Evolutionary conservation across 2,113 vertebrate genomes (phyloP), one percentile per base, ranked within the genome.

Genomic region (Varanus komodoensis): DNA sequence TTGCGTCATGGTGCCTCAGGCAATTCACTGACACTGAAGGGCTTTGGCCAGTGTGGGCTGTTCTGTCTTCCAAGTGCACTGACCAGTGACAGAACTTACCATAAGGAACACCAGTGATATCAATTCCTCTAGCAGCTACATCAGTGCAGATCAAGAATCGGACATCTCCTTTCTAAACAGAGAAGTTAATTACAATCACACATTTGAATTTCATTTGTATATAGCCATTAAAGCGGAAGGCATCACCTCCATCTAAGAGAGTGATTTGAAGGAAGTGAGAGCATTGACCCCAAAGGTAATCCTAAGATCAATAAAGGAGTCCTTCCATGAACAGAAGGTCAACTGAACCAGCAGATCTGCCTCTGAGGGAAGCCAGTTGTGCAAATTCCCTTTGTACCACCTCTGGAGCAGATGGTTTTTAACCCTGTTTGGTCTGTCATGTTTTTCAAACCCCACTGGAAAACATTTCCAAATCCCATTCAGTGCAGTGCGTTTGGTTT

Each of bases 91-190:
- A 81, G 9, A 14, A 80, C 94, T 98, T 96, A 99, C 99, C 99
- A 34, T 98, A 98, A 9, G 99, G 99, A 95, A 99, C 98, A 2
- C 99, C 99, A 0, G 94, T 98, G 94, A 99, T 98, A 92, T 99
- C 99, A 64, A 99, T 99, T 92, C 99, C 99, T 98, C 99, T 97
- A 88, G 99, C 99, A 82, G 99, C 99, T 23, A 99, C 99, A 78
- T 99, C 99, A 0, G 99, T 99, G 95, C 99, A 99, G 96, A 99
- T 98, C 97, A 99, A 86, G 92, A 98, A 98, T 91, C 97, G 97
- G 48, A 99, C 99, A 74, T 99, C 99, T 91, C 97, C 98, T 95
- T 96, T 99, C 99, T 99, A 90, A 67, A 15, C 25, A 92, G 82
- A 93, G 69, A 64, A 93, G 27, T 78, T 5, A 93, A 19, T 1